phyloP scores from a whole-genome alignment of 2,888 invertebrate genomes.

The Heliconius ismenius region DNA sequence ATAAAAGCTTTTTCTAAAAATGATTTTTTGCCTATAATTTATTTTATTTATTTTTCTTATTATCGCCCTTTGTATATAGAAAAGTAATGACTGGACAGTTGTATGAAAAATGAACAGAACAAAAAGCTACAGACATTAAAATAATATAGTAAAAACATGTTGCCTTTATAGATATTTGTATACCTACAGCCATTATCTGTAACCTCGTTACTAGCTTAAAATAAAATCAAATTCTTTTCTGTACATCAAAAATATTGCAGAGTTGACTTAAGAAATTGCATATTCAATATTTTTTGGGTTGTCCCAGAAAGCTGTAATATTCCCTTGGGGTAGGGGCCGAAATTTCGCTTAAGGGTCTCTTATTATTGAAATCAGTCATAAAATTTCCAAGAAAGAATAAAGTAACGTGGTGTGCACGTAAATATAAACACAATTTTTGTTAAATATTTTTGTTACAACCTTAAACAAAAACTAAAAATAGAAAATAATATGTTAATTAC shows the following conservation, averaged over 20 bases:
- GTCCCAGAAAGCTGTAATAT: slow-evolving; percentile 8
- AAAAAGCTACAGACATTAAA: too few relatives aligned
- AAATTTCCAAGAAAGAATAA: neutral
- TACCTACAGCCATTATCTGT: too few relatives aligned
- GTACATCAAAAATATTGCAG: neutral
- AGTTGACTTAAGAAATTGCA: neutral
- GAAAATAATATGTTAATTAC: too few relatives aligned
- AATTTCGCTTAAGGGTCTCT: neutral
- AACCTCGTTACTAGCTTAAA: neutral
- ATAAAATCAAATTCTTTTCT: neutral
- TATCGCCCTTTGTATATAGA: too few relatives aligned
- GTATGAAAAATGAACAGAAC: too few relatives aligned
- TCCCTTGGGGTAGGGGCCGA: neutral
- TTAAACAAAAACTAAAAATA: too few relatives aligned
- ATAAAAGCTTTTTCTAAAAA: too few relatives aligned
- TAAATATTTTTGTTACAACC: neutral
- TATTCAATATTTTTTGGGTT: slow-evolving; percentile 2
- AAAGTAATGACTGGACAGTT: too few relatives aligned
- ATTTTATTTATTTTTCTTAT: too few relatives aligned
- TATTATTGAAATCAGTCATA: neutral
- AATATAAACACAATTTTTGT: neutral
- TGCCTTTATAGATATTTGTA: too few relatives aligned
- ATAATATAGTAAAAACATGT: too few relatives aligned
- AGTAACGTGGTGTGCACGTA: neutral
- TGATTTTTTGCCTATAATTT: too few relatives aligned